A percentile compares a stretch with the other conserved stretches of the same genome.
These are phyloP conservation scores for Zosterops japonicus DNA, from an alignment of 2,113 vertebrate species.

Conservation along the genomic window DNA sequence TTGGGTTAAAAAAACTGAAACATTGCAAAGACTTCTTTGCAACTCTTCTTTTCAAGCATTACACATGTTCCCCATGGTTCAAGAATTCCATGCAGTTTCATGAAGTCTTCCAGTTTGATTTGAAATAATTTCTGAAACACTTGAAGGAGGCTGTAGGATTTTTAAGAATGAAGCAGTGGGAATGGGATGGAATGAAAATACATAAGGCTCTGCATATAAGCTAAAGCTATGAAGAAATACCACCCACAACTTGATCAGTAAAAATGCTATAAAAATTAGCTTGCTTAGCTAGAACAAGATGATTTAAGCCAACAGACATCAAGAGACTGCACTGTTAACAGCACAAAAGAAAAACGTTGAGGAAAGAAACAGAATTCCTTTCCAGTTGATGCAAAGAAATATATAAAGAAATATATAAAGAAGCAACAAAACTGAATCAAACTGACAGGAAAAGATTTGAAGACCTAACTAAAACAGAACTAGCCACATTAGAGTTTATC, in stretches of 20 bases:
- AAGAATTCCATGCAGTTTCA: background rate
- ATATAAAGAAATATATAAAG: background rate
- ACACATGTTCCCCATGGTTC: background rate
- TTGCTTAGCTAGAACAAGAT: background rate
- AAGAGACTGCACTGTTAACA: background rate
- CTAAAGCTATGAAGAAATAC: background rate
- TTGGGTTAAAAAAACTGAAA: background rate
- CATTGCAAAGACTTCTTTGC: background rate
- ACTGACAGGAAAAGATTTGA: background rate
- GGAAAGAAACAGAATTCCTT: background rate
- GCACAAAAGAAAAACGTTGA: background rate
- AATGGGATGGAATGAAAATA: background rate
- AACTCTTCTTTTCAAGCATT: background rate
- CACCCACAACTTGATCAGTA: background rate
- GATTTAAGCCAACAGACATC: background rate
- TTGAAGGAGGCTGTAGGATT: background rate
- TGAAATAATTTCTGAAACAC: background rate
- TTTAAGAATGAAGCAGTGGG: background rate
- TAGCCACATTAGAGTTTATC: background rate
- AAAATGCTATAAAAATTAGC: background rate
- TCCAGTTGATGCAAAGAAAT: background rate
- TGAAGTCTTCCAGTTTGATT: background rate
- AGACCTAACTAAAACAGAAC: background rate
- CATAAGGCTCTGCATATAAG: background rate
- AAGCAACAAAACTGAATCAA: background rate